Evolutionary conservation across 2,888 invertebrate species (phyloP), one percentile per base, ranked within the genome.

Genomic region (Augochlorella aurata): DNA sequence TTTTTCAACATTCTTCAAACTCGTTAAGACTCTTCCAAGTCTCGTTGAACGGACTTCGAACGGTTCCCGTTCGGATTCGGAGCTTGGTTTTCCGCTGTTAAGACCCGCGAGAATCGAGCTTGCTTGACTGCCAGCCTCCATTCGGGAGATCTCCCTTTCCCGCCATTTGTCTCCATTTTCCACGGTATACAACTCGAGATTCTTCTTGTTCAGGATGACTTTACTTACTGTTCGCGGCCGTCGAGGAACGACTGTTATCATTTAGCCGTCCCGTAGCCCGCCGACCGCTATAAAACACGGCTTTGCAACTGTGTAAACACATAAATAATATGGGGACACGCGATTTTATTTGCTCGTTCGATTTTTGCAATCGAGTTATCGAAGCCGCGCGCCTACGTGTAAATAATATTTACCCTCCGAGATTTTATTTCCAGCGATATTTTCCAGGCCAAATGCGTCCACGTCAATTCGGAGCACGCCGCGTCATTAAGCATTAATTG

Each of bases 91-190:
- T 44, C 65, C 38, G 65, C 66, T 66, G 45, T 65, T 38, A 65
- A 65, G 38, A 65, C 38, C 45, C 9, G 29, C n/a, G 54, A 67
- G n/a, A 52, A 75, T 74, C 52, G 74, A 67, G 47, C 21, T 47
- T 18, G 14, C 54, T 29, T 45, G 52, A 16, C 44, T 49, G 76
- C 72, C 61, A 50, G 61, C 0, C 74, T 71, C 54, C 65, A 18
- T 65, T 69, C 44, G 44, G 10, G 24, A 24, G 77, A 81, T 81
- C 77, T 44, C 38, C 65, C 18, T n/a, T 65, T 38, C 65, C 67
- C 79, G 14, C 54, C 74, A 83, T 83, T 81, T 58, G 73, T 77
- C 77, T 79, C 65, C 58, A 74, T 79, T 81, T 77, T 66, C 73
- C 66, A n/a, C 29, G 47, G 49, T 47, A 79, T 75, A 49, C 38